phyloP scores from a whole-genome alignment of 35 echinoderm and acorn worm genomes.

The Apostichopus californicus region DNA sequence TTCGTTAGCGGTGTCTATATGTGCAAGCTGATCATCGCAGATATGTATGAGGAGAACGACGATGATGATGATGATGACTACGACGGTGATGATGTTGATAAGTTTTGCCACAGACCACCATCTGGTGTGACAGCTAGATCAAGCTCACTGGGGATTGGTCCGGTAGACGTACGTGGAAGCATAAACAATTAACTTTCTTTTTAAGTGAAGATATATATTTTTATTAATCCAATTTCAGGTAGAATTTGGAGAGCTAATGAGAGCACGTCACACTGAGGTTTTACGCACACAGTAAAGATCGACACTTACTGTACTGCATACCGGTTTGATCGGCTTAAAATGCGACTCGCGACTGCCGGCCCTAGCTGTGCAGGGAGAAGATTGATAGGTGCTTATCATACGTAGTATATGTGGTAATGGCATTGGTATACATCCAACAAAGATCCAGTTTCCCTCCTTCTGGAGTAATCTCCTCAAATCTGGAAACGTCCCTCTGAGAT shows the following conservation, averaged over 20 bases:
- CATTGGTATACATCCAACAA: too few relatives aligned
- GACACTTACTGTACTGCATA: too few relatives aligned
- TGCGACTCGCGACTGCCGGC: too few relatives aligned
- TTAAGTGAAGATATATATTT: conserved; percentile 21
- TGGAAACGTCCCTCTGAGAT: too few relatives aligned
- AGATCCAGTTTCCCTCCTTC: too few relatives aligned
- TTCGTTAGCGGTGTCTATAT: background rate
- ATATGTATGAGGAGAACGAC: background rate
- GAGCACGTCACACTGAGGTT: background rate
- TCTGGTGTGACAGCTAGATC: conserved; percentile 29
- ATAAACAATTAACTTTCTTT: conserved; percentile 45
- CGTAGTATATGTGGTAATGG: too few relatives aligned
- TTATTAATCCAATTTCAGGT: conserved; percentile 31
- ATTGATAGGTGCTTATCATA: too few relatives aligned
- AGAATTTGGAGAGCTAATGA: background rate
- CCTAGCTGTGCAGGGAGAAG: too few relatives aligned
- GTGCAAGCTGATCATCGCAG: background rate
- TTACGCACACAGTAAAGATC: too few relatives aligned
- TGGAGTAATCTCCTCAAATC: too few relatives aligned
- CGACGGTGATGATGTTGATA: background rate
- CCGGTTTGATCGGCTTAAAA: too few relatives aligned
- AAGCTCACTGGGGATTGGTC: conserved; percentile 26
- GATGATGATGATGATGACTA: too few relatives aligned
- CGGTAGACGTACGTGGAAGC: background rate
- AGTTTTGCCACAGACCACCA: conserved; percentile 15